A percentile compares a stretch with the other conserved stretches of the same genome.
Evolutionary conservation across 2,113 vertebrate species (phyloP).

Genomic region (Labeo rohita): DNA sequence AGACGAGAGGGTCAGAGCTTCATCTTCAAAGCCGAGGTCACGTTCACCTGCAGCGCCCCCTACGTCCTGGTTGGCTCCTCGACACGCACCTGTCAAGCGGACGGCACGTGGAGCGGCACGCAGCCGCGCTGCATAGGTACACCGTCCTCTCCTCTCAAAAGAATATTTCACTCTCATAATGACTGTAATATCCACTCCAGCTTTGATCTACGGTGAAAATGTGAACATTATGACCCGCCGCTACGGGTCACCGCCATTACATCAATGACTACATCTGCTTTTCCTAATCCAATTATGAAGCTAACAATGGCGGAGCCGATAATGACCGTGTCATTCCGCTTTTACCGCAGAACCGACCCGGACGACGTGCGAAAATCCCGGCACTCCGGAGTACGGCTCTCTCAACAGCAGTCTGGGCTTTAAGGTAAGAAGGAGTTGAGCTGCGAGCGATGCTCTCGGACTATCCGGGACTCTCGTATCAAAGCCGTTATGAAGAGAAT

Average conservation of each 20-base stretch:
- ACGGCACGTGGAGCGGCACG: constrained; percentile 90
- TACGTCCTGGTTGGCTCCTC: constrained; percentile 89
- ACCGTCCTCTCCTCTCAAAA: not conserved
- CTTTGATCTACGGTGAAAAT: not conserved
- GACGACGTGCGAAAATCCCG: constrained; percentile 93
- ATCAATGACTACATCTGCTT: constrained; percentile 3
- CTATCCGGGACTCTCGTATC: not conserved
- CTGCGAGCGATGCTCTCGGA: not conserved
- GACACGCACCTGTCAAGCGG: constrained; percentile 89
- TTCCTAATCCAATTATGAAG: constrained; percentile 2
- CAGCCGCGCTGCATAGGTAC: constrained; percentile 94
- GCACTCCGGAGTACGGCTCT: constrained; percentile 88
- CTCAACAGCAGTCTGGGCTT: constrained; percentile 95
- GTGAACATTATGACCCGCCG: not conserved
- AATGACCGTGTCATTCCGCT: constrained; percentile 3
- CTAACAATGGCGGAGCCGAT: not conserved
- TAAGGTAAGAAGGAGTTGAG: constrained; percentile 79
- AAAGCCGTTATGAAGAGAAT: constrained; percentile 33
- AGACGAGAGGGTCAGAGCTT: constrained; percentile 94
- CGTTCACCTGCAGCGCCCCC: constrained; percentile 85
- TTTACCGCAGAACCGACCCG: constrained; percentile 85
- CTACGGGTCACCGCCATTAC: not conserved
- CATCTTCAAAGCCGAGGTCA: constrained; percentile 94
- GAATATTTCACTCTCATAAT: not conserved
- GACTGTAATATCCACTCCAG: not conserved